Base-by-base conservation (phyloP, 1,140 invertebrate species). In the Paracyclopina nana region DNA sequence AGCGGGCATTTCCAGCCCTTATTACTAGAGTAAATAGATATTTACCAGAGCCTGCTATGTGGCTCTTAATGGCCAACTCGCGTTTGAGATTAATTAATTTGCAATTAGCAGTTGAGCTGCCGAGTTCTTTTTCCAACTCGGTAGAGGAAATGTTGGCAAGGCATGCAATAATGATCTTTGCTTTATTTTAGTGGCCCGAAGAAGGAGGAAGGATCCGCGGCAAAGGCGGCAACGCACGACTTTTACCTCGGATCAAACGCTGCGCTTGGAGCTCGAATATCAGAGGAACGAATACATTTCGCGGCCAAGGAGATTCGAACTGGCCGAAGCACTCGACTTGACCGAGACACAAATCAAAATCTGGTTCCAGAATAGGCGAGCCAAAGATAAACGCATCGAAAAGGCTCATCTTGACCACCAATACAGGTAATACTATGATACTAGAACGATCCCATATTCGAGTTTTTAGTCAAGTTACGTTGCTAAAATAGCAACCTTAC, bases 331-430 rank as follows among this genome's bases (percentile, higher is more conserved):
- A 0, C 63, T 94, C 20, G 69, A 73, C 41, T 68, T 95, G 6
- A 84, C 82, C 2, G 90, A 94, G 64, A 92, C 86, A 0, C 85
- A 67, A 54, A 87, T 92, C 45, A 92, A 91, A 66, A 91, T 91
- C 54, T 92, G 90, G 90, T 95, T 92, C 61, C 90, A 95, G 65
- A 94, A 95, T 64, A 70, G 88, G 42, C 69, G 88, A 55, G 88
- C 88, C 6, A 94, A 94, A 65, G 87, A 94, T 60, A 95, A 94
- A 65, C 70, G 88, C 43, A 86, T 95, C 52, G 87, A 95, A 60
- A 94, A 94, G 60, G 86, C 87, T 0, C 85, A 91, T 50, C 68
- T 88, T 24, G 88, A 95, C 68, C 86, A 91, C 59, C 84, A 90
- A 55, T 85, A 85, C 63, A 79, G 87, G 87, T 88, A 68, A 55